Base-by-base conservation (phyloP, 23 tunicate genomes). In the Phallusia fumigata region DNA sequence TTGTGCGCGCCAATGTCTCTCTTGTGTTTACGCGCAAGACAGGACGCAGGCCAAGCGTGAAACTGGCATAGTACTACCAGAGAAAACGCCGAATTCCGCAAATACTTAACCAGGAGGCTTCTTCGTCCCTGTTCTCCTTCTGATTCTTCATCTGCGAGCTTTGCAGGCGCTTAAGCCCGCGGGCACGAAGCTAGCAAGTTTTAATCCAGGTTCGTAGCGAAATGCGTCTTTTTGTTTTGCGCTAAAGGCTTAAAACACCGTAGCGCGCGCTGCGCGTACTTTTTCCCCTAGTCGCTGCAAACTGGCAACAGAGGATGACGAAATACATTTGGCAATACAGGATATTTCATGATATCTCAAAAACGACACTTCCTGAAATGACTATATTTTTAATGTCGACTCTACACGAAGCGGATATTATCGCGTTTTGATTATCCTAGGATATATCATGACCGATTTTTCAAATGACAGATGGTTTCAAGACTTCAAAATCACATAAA, bases 41-140 rank as follows among this genome's bases (percentile, higher is more conserved):
- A 2, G 28, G 28, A 1, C 69, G 69, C 16, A 22, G 69, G 28
- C 28, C 69, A 58, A 58, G 69, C 69, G 69, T 58, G 69, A 58
- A 58, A 58, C 28, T 8, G 26, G 26, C 69, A 58, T 58, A 58
- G 69, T 58, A 58, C 69, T 58, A 58, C 69, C 28, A 58, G 28
- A 58, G 69, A 58, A 58, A 58, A 58, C 16, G 69, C 69, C 26
- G 13, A 22, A 58, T 58, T 58, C 69, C 69, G 69, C 69, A 58
- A 58, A 58, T 58, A 58, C 15, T 16, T 58, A 24, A 21, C 28
- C 1, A 24, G 69, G 69, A 58, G 16, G 11, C 26, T 21, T 58
- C 69, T 58, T 58, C 69, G 8, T 58, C 13, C 13, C 28, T 58
- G 69, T 1, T 58, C 69, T 24, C 28, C 16, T 58, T 58, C 69